Percentiles rank a stretch among this genome's conserved stretches.
These are phyloP conservation scores for Limnephilus auricula DNA, from an alignment of 2,888 invertebrate species.

Conservation along the genomic window DNA sequence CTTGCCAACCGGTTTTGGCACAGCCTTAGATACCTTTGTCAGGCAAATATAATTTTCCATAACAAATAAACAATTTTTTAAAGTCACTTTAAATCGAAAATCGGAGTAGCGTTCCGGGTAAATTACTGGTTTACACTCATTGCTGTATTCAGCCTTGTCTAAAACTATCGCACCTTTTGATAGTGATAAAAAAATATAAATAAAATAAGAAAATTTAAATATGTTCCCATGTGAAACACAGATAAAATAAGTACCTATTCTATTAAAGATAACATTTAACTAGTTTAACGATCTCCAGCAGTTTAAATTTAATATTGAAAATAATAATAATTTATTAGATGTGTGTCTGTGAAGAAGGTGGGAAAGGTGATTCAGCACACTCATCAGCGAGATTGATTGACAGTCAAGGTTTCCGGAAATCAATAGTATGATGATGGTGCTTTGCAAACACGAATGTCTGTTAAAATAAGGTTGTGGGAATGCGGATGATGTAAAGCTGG, in stretches of 20 bases:
- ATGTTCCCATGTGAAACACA: too few relatives aligned
- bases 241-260: neutral
- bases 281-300: neutral
- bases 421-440: neutral
- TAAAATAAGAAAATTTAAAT: too few relatives aligned
- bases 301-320: neutral
- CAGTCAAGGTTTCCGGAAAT: conserved; percentile 2
- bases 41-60: too few relatives aligned
- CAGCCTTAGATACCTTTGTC: too few relatives aligned
- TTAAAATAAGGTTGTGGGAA: neutral
- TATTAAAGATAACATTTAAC: neutral
- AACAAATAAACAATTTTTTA: too few relatives aligned
- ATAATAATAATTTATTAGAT: neutral
- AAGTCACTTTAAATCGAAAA: too few relatives aligned
- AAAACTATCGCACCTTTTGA: too few relatives aligned
- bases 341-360: neutral
- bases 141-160: too few relatives aligned
- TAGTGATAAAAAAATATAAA: too few relatives aligned
- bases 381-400: neutral
- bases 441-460: neutral
- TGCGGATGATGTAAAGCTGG: neutral
- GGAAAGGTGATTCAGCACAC: neutral
- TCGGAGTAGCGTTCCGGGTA: too few relatives aligned
- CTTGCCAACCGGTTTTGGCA: too few relatives aligned
- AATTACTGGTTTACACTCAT: too few relatives aligned